Base-by-base conservation (phyloP, 1,140 invertebrate species). In the Zeugodacus cucurbitae region DNA sequence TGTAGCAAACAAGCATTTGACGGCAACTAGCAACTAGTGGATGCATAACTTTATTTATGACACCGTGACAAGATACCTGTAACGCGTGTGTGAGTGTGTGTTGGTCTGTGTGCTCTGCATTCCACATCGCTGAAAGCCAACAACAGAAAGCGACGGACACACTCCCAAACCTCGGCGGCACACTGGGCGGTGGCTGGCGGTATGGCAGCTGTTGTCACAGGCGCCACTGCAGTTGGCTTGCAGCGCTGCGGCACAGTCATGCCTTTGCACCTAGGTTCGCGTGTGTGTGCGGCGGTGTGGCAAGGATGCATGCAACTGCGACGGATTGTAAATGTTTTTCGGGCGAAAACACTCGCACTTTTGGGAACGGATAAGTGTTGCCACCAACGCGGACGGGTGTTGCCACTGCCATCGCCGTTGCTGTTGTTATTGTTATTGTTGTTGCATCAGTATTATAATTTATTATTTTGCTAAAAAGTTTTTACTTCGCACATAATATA, bases 381-480 rank as follows among this genome's bases (percentile, higher is more conserved):
- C 74, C 74, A 82, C 20, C 74, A 41, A 48, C 22, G 74, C 41
- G 11, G 41, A 48, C 74, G 74, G n/a, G n/a, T 82, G 41, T 48
- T 82, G 41, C 22, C 74, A 37, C 74, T 48, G 74, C 44, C 11
- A 48, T n/a, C 20, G 37, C 41, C 34, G 74, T 82, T 22, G 20
- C 74, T n/a, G 22, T 34, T n/a, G 5, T 22, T 5, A 1, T 17
- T 14, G 29, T 29, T 14, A 1, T 82, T 82, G 58, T 22, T n/a
- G 1, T 26, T n/a, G 58, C 58, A 3, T 54, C 74, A 48, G 74
- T 82, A 82, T 82, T 82, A 82, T 82, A 82, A 82, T 82, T 82
- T 82, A 82, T 82, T 82, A 82, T 82, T 82, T 82, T 82, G 74
- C 44, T 82, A 82, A 82, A 82, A 82, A 82, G 41, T 82, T 82